Percentiles rank a stretch among this genome's conserved stretches.
Evolutionary conservation across 2,113 vertebrate genomes (phyloP).

Genomic region (Eidolon helvum): DNA sequence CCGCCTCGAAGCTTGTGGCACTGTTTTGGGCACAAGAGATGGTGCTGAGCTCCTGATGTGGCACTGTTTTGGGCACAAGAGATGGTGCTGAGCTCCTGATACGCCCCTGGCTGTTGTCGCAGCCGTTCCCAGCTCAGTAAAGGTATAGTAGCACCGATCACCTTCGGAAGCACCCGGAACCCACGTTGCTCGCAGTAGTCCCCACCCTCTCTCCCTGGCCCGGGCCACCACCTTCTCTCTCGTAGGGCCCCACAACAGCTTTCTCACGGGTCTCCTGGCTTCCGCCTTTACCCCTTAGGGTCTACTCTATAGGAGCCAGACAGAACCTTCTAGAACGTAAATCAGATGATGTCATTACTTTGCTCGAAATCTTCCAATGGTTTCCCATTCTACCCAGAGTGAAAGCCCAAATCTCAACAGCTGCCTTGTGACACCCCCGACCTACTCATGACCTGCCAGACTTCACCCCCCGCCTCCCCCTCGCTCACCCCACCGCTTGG

Average conservation of each 20-base stretch:
- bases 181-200: fast-evolving
- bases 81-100: background rate
- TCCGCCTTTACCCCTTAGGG: background rate
- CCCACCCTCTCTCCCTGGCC: no score
- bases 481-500: background rate
- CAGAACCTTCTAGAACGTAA: background rate
- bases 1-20: background rate
- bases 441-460: no score
- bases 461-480: background rate
- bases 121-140: background rate
- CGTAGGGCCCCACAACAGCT: fast-evolving
- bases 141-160: background rate
- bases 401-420: background rate
- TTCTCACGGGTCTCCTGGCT: background rate
- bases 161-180: background rate
- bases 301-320: background rate
- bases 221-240: background rate
- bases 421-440: background rate
- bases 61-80: background rate
- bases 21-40: background rate
- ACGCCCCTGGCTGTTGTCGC: background rate
- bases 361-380: background rate
- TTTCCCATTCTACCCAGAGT: background rate
- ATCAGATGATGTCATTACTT: no score
- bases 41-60: background rate